Evolutionary conservation across 2,797 vertebrate genomes (phyloP), one percentile per base, ranked within the genome.

Genomic region (Coregonus sp.): DNA sequence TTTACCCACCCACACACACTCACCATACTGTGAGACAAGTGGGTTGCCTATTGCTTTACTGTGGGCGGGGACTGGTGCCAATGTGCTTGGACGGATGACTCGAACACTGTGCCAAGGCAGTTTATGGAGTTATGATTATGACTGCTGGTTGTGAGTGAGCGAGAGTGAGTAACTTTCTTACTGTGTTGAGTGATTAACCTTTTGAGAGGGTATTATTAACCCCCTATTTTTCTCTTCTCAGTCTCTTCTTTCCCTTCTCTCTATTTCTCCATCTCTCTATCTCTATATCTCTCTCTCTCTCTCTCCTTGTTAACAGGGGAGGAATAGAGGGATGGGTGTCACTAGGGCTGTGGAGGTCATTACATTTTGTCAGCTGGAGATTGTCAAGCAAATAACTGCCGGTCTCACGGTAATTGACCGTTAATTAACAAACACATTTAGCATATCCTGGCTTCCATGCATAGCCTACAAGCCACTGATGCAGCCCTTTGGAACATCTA

Each of bases 271-370:
- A 25, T 67, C 47, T 70, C 33, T 25, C 37, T 65, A 71, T 40
- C 73, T n/a, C 14, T 67, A 66, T 67, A 66, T 76, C 74, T 67
- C 66, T 66, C 59, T 65, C 61, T 63, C 61, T 63, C 20, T 63
- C 59, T 56, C 35, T 25, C 25, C 25, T 25, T 25, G 65, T 70
- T 56, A 74, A n/a, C 1, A 18, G 25, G n/a, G 35, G 37, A n/a
- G 61, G 25, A 14, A 14, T 35, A 59, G 4, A 79, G 61, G 59
- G 69, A 75, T 20, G 37, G 40, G 20, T 66, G 15, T 2, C 52
- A 54, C 52, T 54, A 40, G 6, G 37, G 37, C 6, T 40, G 37
- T 40, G 37, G 37, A 7, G 37, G 37, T 9, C 37, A 40, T 40
- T 1, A 40, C 6, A 40, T 40, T 40, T 40, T 40, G 6, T 40